Conservation (phyloP, 2,888 invertebrate genomes). For the Carabus problematicus region DNA sequence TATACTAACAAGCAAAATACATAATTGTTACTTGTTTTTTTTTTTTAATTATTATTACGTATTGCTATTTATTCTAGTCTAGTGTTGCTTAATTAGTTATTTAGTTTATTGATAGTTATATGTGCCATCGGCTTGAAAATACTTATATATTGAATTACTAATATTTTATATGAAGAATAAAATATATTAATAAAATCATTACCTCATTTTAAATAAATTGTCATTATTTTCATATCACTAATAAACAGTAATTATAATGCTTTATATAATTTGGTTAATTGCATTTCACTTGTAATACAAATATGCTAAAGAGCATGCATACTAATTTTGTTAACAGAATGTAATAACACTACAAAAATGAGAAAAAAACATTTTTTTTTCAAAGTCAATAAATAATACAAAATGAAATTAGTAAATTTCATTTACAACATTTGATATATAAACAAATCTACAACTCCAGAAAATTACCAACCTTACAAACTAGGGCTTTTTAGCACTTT, state of each 20-base stretch:
- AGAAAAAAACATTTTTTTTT: too few relatives aligned
- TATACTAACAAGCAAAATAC: slow-evolving; percentile 52
- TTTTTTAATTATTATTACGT: neutral
- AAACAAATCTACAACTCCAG: neutral
- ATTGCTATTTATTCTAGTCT: slow-evolving; percentile 9
- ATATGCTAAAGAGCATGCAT: too few relatives aligned
- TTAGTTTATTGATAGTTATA: slow-evolving; percentile 13
- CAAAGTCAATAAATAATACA: neutral
- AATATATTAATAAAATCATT: too few relatives aligned
- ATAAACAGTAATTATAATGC: neutral
- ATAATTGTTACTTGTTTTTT: slow-evolving; percentile 15
- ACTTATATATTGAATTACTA: neutral
- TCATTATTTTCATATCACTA: neutral
- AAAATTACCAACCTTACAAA: too few relatives aligned
- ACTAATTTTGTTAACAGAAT: too few relatives aligned
- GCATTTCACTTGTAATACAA: too few relatives aligned
- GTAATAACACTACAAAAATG: neutral
- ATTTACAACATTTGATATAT: neutral
- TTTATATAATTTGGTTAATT: too few relatives aligned
- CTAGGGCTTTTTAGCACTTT: too few relatives aligned
- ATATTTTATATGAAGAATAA: too few relatives aligned
- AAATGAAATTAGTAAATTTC: neutral
- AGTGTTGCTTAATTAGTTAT: slow-evolving; percentile 5
- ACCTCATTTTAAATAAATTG: too few relatives aligned
- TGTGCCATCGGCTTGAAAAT: slow-evolving; percentile 1